A percentile compares a stretch with the other conserved stretches of the same genome.
Evolutionary conservation across 2,888 invertebrate species (phyloP).

Genomic region (Epirrhoe tristata): DNA sequence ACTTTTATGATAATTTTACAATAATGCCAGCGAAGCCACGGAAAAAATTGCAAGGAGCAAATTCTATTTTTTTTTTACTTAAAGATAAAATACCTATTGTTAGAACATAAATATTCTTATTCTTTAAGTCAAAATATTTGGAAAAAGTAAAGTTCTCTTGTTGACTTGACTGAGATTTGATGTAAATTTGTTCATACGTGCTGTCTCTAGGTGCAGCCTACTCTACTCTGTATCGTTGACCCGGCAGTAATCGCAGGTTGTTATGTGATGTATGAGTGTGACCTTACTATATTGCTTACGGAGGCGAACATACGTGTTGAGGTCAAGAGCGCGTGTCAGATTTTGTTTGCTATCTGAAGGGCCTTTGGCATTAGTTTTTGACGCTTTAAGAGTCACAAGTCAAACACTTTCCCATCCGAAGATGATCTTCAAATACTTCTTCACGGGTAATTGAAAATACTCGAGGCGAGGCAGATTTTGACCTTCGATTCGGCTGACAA

Average conservation of each 20-base stretch:
- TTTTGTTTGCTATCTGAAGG: slow-evolving; percentile 11
- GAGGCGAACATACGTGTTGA: slow-evolving; percentile 19
- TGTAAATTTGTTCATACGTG: neutral
- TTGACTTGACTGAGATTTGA: too few relatives aligned
- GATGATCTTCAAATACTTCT: neutral
- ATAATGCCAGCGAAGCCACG: too few relatives aligned
- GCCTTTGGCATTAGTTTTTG: neutral
- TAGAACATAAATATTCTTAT: too few relatives aligned
- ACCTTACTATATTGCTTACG: slow-evolving; percentile 28
- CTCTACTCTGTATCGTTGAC: slow-evolving; percentile 15
- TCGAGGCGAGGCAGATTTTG: too few relatives aligned
- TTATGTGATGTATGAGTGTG: slow-evolving; percentile 21
- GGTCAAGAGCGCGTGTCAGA: slow-evolving; percentile 25
- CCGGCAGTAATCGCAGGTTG: slow-evolving; percentile 28
- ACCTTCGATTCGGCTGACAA: too few relatives aligned
- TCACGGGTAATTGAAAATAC: too few relatives aligned
- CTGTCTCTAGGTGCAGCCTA: neutral
- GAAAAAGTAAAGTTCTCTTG: too few relatives aligned
- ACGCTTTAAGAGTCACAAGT: neutral
- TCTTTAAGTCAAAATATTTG: too few relatives aligned
- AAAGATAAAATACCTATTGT: too few relatives aligned
- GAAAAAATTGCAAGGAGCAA: too few relatives aligned
- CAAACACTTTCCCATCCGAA: neutral
- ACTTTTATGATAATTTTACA: too few relatives aligned
- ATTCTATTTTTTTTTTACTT: too few relatives aligned